A percentile compares a stretch with the other conserved stretches of the same genome.
Conservation (phyloP, 2,797 vertebrate species). For the Adrianichthys oophorus region DNA sequence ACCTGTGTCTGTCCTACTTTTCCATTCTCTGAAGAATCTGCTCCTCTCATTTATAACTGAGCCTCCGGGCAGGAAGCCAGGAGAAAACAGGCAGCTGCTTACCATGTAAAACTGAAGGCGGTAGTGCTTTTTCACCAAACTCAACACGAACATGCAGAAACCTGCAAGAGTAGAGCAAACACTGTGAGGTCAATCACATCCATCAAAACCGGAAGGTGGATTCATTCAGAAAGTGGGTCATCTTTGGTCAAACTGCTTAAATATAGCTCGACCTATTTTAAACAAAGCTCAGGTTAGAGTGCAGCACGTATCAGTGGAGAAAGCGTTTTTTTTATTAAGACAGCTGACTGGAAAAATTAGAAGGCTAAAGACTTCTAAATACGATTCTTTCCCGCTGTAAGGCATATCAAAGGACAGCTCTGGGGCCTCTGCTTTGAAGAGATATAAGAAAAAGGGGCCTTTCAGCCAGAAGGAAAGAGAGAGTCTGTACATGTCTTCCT, state of each 20-base stretch:
- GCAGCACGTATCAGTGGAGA: slow-evolving; percentile 2
- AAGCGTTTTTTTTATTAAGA: too few species aligned
- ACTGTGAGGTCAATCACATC: not conserved
- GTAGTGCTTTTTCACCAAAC: slow-evolving; percentile 98
- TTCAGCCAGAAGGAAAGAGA: not conserved
- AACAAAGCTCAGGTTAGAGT: slow-evolving; percentile 11
- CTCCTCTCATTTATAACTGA: slow-evolving; percentile 45
- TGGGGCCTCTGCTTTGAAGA: not conserved
- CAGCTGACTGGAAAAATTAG: too few species aligned
- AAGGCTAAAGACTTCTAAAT: too few species aligned
- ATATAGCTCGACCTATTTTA: slow-evolving; percentile 51
- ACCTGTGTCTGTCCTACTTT: slow-evolving; percentile 6
- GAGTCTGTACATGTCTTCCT: slow-evolving; percentile 31
- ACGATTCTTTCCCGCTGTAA: too few species aligned
- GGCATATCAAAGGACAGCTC: not conserved
- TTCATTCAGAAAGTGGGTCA: slow-evolving; percentile 23
- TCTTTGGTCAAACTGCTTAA: slow-evolving; percentile 30
- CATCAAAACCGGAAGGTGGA: slow-evolving; percentile 9
- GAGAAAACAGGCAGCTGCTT: slow-evolving; percentile 43
- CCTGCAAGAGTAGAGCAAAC: slow-evolving; percentile 65
- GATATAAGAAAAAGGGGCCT: not conserved
- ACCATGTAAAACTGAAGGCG: slow-evolving; percentile 99
- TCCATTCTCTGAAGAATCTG: slow-evolving; percentile 3
- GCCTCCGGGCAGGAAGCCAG: not conserved
- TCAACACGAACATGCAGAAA: slow-evolving; percentile 99